phyloP scores from a whole-genome alignment of 2,888 invertebrate species.

The Lapara coniferarum region DNA sequence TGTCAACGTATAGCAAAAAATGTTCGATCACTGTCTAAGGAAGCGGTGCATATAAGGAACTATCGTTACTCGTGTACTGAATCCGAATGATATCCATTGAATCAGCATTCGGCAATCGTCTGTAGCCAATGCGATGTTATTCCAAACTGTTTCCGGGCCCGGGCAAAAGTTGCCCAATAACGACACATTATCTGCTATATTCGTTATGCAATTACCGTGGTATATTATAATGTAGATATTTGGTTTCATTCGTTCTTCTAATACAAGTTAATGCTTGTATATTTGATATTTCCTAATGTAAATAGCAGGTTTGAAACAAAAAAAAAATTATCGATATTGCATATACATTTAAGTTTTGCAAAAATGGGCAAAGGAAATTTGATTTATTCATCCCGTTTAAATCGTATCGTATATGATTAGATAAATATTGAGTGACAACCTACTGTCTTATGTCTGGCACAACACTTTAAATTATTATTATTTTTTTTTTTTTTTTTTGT shows the following conservation, averaged over 20 bases:
- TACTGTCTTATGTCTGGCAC: not conserved
- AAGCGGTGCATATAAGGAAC: not conserved
- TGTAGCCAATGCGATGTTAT: constrained; percentile 54
- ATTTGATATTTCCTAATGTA: too few relatives aligned
- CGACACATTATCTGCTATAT: constrained; percentile 12
- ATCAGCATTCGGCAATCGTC: constrained; percentile 59
- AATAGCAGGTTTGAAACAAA: too few relatives aligned
- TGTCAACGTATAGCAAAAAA: not conserved
- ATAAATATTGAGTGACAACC: too few relatives aligned
- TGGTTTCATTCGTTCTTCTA: not conserved
- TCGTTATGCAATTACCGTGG: constrained; percentile 4
- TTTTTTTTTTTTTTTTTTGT: too few relatives aligned
- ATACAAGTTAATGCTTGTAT: too few relatives aligned
- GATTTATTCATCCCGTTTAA: not conserved
- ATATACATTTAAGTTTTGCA: too few relatives aligned
- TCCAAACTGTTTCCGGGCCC: constrained; percentile 61
- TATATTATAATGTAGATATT: not conserved
- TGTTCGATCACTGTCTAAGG: not conserved
- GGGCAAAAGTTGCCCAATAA: constrained; percentile 48
- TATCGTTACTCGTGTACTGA: constrained; percentile 7
- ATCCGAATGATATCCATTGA: constrained; percentile 39
- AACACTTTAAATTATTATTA: not conserved
- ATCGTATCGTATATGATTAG: too few relatives aligned
- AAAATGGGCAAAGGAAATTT: not conserved
- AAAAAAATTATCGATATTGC: too few relatives aligned